These are phyloP conservation scores for Ligdia adustata DNA, from an alignment of 2,888 invertebrate genomes.

Conservation along the genomic window DNA sequence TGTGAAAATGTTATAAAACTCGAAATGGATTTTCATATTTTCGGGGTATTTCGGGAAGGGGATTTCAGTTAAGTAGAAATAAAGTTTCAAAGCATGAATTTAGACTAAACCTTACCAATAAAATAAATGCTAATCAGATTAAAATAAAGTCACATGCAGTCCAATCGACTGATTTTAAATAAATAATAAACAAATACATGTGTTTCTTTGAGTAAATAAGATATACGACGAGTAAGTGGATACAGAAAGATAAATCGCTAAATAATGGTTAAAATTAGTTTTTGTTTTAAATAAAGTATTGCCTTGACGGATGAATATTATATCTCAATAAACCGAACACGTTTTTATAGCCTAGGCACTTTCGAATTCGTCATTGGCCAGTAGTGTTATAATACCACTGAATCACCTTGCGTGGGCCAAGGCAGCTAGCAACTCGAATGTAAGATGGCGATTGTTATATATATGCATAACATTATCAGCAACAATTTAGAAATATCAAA, in stretches of 20 bases:
- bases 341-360: slow-evolving; percentile 65
- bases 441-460: slow-evolving; percentile 67
- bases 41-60: not conserved
- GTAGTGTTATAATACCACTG: slow-evolving; percentile 72
- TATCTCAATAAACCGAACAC: slow-evolving; percentile 48
- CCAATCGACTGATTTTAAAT: no score
- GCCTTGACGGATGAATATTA: slow-evolving; percentile 28
- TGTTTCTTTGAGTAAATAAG: no score
- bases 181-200: no score
- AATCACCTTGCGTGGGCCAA: slow-evolving; percentile 81
- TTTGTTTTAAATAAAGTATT: slow-evolving; percentile 22
- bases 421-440: slow-evolving; percentile 75
- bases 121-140: no score
- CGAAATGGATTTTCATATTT: not conserved
- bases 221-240: no score
- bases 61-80: not conserved
- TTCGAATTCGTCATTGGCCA: slow-evolving; percentile 74
- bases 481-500: slow-evolving; percentile 14
- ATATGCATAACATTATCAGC: slow-evolving; percentile 44
- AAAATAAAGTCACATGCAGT: no score
- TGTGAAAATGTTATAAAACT: slow-evolving; percentile 1
- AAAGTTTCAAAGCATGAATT: no score
- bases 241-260: no score
- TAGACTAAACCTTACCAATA: no score
- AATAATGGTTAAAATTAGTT: no score